Evolutionary conservation across 2,113 vertebrate species (phyloP).

Genomic region (Rhinopomastus cyanomelas): DNA sequence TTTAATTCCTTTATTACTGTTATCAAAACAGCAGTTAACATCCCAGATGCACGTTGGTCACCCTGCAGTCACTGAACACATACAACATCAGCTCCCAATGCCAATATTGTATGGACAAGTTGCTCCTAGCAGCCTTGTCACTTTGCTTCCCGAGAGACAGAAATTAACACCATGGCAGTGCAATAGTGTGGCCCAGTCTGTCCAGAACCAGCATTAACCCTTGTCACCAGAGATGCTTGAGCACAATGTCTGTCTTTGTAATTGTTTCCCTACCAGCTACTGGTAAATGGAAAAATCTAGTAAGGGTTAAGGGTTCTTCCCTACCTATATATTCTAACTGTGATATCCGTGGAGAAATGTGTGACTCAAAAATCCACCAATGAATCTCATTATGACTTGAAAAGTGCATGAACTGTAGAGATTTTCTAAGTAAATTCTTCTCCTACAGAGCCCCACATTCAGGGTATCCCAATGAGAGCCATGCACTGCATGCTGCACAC

Average conservation of each 20-base stretch:
- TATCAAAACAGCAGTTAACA: neutral
- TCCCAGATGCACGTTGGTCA: neutral
- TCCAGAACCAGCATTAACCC: neutral
- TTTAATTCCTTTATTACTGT: neutral
- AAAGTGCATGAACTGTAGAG: neutral
- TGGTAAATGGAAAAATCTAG: neutral
- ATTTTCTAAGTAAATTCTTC: neutral
- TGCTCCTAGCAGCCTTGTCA: neutral
- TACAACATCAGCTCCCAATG: neutral
- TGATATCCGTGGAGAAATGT: neutral
- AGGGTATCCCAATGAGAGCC: neutral
- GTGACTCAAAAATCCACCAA: neutral
- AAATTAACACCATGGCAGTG: neutral
- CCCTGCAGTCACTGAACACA: neutral
- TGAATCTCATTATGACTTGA: neutral
- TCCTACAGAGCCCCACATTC: neutral
- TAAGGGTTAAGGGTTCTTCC: neutral
- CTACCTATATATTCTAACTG: neutral
- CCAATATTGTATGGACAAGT: neutral
- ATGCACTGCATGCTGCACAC: rapidly evolving
- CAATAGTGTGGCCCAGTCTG: neutral
- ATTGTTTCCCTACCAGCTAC: neutral
- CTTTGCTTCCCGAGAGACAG: neutral
- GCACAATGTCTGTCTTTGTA: neutral
- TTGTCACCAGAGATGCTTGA: neutral